Evolutionary conservation across 2,113 vertebrate species (phyloP), one percentile per base, ranked within the genome.

Genomic region (Cinclus cinclus): DNA sequence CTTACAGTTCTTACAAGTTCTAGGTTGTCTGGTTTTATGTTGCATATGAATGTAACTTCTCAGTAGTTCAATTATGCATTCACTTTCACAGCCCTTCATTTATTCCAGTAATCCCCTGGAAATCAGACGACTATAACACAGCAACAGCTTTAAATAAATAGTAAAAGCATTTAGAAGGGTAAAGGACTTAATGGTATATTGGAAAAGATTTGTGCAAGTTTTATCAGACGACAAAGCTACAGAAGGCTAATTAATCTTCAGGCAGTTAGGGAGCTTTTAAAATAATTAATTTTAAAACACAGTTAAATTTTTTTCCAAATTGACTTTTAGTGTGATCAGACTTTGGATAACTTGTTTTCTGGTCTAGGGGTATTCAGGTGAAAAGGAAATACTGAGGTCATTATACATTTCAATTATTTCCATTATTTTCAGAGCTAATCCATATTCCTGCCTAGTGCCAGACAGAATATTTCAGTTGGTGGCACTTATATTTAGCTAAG

Each of bases 401-500:
- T 89, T 81, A 69, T 53, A 83, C 24, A 94, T 31, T 94, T 78
- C 28, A 83, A 65, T 64, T 73, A 87, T 23, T 87, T 59, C 55
- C 65, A 87, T 85, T 89, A 52, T 84, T 92, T 94, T 62, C 69
- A 91, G 76, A 87, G 15, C 44, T 87, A 82, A 89, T 56, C 65
- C 2, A 1, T 91, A 92, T 90, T 89, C 62, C 74, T 94, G 82
- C 30, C 69, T 56, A 92, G 42, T 74, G 64, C 81, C 83, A 90
- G 89, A 94, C 76, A 91, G 82, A 96, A 7, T 41, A 87, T 71
- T 87, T 95, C 65, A 78, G 69, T 42, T 62, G 63, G 56, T 91
- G 41, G 33, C 75, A 52, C 59, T 91, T 96, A 85, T 91, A 96
- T 97, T 96, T 96, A 95, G 70, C 89, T 87, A 95, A 97, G 87